Percentiles rank a stretch among this genome's conserved stretches.
Conservation (phyloP, 2,113 vertebrate genomes). For the Sphyrna mokarran region DNA sequence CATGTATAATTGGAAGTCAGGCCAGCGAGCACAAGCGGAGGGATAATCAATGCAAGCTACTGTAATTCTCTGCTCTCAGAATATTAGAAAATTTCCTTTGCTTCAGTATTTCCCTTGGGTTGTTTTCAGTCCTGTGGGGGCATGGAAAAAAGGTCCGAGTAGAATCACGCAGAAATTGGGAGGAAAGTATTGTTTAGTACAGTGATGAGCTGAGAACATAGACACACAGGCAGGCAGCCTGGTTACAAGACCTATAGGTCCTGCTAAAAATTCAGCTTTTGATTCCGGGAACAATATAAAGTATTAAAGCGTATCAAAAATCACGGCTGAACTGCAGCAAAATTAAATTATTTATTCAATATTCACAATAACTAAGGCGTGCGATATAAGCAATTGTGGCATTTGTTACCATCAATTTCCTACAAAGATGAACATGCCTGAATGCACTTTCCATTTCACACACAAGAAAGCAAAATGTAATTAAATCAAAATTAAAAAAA, state of each 20-base stretch:
- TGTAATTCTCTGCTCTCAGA: neutral
- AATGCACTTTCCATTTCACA: slow-evolving; percentile 35
- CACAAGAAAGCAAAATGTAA: slow-evolving; percentile 35
- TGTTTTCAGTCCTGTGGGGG: neutral
- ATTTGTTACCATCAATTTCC: slow-evolving; percentile 26
- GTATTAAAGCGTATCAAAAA: slow-evolving; percentile 13
- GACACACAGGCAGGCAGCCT: neutral
- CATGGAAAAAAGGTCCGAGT: neutral
- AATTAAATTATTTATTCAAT: slow-evolving; percentile 38
- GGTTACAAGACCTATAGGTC: neutral
- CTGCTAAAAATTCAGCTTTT: slow-evolving; percentile 18
- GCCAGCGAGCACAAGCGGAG: neutral
- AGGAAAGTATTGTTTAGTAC: neutral
- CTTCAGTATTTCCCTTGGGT: neutral
- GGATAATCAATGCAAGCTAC: neutral
- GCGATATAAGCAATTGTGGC: slow-evolving; percentile 7
- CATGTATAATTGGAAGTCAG: neutral
- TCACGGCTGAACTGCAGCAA: slow-evolving; percentile 26
- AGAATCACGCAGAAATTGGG: neutral
- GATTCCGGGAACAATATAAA: neutral
- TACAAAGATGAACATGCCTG: slow-evolving; percentile 17
- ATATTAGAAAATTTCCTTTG: neutral
- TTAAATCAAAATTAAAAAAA: slow-evolving; percentile 29
- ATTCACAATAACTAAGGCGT: slow-evolving; percentile 24
- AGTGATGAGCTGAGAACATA: neutral